These are phyloP conservation scores for Heterodera schachtii DNA, from an alignment of 1,140 invertebrate genomes.

Conservation along the genomic window DNA sequence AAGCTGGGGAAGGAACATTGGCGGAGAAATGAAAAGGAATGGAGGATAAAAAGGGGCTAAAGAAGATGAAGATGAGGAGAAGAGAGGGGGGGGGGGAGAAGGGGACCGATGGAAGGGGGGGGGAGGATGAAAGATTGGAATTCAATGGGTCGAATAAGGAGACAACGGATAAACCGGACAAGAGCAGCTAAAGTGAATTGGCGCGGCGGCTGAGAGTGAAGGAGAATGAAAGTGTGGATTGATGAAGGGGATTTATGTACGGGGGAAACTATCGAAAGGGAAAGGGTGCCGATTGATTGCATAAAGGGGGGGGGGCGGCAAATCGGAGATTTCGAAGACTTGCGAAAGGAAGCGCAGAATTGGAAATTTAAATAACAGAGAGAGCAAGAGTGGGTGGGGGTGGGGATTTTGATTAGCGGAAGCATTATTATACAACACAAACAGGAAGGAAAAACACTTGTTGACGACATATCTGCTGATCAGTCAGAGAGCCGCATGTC, in stretches of 20 bases:
- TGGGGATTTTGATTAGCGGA: too few relatives aligned
- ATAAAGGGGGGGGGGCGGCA: neutral
- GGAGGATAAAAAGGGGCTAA: neutral
- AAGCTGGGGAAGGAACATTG: conserved; percentile 2
- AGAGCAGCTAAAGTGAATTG: conserved; percentile 11
- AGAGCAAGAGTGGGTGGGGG: neutral
- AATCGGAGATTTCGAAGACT: neutral
- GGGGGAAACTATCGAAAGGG: conserved; percentile 2
- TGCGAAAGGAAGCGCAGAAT: too few relatives aligned
- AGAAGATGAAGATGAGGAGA: neutral
- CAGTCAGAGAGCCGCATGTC: too few relatives aligned
- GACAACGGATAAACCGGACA: neutral
- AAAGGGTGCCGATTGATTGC: conserved; percentile 12
- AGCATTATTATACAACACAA: too few relatives aligned
- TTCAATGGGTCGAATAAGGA: conserved; percentile 20
- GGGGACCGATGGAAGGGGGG: neutral
- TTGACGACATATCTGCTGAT: too few relatives aligned
- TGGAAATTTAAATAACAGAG: too few relatives aligned
- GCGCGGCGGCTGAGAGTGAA: neutral
- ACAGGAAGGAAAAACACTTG: too few relatives aligned
- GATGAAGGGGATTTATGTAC: conserved; percentile 6
- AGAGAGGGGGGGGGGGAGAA: neutral
- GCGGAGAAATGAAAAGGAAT: conserved; percentile 14
- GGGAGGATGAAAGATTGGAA: conserved; percentile 3
- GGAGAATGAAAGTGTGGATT: neutral